Percentiles rank a stretch among this genome's conserved stretches.
These are phyloP conservation scores for Diceros bicornis DNA, from an alignment of 2,797 vertebrate genomes.

Conservation along the genomic window DNA sequence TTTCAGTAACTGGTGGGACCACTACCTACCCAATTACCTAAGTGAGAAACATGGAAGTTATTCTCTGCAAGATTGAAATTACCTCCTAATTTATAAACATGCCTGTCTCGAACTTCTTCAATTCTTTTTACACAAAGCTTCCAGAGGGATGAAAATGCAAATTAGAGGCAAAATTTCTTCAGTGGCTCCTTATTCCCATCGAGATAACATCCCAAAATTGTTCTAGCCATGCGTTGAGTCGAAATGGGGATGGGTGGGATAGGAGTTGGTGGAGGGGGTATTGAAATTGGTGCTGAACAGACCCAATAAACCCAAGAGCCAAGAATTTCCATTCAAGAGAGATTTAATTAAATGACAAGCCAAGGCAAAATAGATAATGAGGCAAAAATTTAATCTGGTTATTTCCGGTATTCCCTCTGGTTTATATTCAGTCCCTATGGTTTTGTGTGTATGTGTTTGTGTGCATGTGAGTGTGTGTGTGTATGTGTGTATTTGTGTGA, in stretches of 20 bases:
- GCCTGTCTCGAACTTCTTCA: neutral
- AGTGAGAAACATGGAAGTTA: neutral
- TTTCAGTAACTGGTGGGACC: neutral
- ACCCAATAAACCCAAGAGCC: neutral
- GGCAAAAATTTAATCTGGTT: neutral
- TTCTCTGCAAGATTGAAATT: neutral
- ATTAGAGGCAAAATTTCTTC: neutral
- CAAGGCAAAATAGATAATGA: slow-evolving; percentile 1
- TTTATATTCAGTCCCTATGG: neutral
- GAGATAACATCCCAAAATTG: neutral
- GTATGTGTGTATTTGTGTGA: neutral
- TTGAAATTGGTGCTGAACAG: neutral
- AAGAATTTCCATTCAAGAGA: neutral
- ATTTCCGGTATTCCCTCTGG: neutral
- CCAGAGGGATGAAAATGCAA: neutral
- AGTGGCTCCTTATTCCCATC: neutral
- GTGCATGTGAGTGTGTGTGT: neutral
- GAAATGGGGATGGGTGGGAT: neutral
- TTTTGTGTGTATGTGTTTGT: neutral
- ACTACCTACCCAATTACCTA: neutral
- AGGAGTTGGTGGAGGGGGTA: neutral
- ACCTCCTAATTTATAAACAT: neutral
- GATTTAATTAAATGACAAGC: neutral
- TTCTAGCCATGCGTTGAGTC: neutral
- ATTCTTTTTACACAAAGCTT: neutral